Base-by-base conservation (phyloP, 1,140 invertebrate genomes). In the Carcinoscorpius rotundicauda region DNA sequence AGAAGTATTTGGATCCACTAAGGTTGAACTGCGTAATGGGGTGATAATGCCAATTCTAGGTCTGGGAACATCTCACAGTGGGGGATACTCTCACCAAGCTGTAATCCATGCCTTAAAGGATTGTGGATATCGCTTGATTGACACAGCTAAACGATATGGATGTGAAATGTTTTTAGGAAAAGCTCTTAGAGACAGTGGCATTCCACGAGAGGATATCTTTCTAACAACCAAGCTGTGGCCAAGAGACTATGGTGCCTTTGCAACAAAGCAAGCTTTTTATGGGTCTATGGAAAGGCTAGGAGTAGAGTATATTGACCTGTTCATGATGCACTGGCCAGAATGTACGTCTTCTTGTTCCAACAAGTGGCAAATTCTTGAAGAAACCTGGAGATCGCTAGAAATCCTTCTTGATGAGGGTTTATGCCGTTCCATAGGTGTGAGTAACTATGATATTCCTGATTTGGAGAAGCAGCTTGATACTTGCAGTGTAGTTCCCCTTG, bases 111-210 rank as follows among this genome's bases (percentile, higher is more conserved):
- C 77, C 6, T 64, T 78, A 9, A 71, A 73, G 66, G 62, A 76
- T 10, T 77, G 77, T 65, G 71, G 71, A n/a, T 78, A 78, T 66
- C 66, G 75, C 60, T 69, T 75, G 49, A 76, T 78, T 68, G 77
- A 78, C 67, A 78, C 77, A n/a, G 77, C 77, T 10, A 77, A 76
- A 66, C 65, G 77, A 6, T 78, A 78, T 66, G 77, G 77, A 8
- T 74, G 73, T 68, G 75, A 76, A 70, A 63, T 64, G 5, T 58
- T 9, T 52, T 9, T 49, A 6, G 6, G 6, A n/a, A 49, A 57
- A 29, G 66, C 29, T 55, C 63, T 66, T 52, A 61, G 68, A 61
- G 64, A 72, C 11, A 71, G 66, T 63, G 69, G 69, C 3, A 70
- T 78, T 48, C 68, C 70, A 5, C 65, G 76, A 57, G 71, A 75